Evolutionary conservation across 2,888 invertebrate genomes (phyloP).

Genomic region (Stenichneumon culpator): DNA sequence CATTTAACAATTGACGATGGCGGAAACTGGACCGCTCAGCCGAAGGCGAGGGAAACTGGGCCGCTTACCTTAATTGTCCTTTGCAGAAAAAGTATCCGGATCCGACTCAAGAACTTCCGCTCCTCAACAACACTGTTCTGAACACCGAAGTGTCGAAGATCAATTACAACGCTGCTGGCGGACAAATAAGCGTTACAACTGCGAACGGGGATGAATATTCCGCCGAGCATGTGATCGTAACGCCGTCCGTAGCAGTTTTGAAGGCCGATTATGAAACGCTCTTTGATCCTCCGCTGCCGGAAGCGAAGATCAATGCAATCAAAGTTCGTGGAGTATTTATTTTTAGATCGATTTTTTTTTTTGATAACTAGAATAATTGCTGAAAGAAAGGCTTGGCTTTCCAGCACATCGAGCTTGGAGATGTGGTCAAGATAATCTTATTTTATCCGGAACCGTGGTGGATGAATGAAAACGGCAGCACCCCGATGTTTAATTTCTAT

Average conservation of each 20-base stretch:
- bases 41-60: no score
- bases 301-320: conserved; percentile 87
- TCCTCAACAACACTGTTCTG: conserved; percentile 76
- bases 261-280: conserved; percentile 87
- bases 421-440: conserved; percentile 89
- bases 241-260: conserved; percentile 90
- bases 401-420: conserved; percentile 87
- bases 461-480: conserved; percentile 17
- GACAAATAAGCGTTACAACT: conserved; percentile 72
- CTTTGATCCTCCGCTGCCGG: conserved; percentile 87
- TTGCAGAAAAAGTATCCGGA: conserved; percentile 79
- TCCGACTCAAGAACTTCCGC: conserved; percentile 77
- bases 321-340: conserved; percentile 74
- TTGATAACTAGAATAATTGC: background rate
- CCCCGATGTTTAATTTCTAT: conserved; percentile 85
- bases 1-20: no score
- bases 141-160: conserved; percentile 77
- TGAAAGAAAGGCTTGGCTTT: conserved; percentile 8
- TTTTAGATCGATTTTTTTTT: background rate
- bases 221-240: conserved; percentile 89
- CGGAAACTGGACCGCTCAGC: no score
- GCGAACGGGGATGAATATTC: conserved; percentile 86
- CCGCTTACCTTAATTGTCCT: background rate
- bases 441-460: conserved; percentile 86
- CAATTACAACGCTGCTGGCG: conserved; percentile 71